Evolutionary conservation across 2,888 invertebrate species (phyloP), one percentile per base, ranked within the genome.

Genomic region (Drosophila gaucha): DNA sequence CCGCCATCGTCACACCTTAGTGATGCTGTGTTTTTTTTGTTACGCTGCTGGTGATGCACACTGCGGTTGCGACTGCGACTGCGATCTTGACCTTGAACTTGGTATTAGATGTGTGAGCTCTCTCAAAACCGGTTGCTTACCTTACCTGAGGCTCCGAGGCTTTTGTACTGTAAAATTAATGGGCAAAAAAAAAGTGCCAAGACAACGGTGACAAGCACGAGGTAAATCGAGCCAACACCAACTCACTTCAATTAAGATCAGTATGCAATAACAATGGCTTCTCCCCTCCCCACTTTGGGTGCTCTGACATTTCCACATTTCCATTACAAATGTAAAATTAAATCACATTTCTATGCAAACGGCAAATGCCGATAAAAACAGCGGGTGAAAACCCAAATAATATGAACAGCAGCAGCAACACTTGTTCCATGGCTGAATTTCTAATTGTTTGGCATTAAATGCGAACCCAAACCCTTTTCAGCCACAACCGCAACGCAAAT

Each of bases 41-140:
- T 24, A 1, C 14, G 24, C 41, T 52, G 55, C 54, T 41, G 66
- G 18, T 58, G 52, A 60, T 60, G 62, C 59, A 58, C 44, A 35
- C 22, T 56, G 59, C 62, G 62, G 69, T 67, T 70, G 69, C 59
- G 60, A 51, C 59, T 51, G 50, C 56, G 55, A 33, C 57, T 26
- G 59, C 54, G 58, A 50, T 59, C 58, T 83, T 76, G 69, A 86
- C 86, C 86, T 87, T 86, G 89, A 86, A 86, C 86, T 86, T 86
- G 86, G 88, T 86, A 86, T 86, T 86, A 87, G 86, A 87, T 84
- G 72, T 59, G 77, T 33, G 84, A 79, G 85, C 74, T 68, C 71
- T 50, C 52, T 49, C 35, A 47, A 70, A 86, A 86, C 76, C 64
- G 76, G 75, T 76, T 76, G 41, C 41, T 41, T 10, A 24, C 41